Conservation (phyloP, 2,888 invertebrate species). For the Lasioglossum morio region DNA sequence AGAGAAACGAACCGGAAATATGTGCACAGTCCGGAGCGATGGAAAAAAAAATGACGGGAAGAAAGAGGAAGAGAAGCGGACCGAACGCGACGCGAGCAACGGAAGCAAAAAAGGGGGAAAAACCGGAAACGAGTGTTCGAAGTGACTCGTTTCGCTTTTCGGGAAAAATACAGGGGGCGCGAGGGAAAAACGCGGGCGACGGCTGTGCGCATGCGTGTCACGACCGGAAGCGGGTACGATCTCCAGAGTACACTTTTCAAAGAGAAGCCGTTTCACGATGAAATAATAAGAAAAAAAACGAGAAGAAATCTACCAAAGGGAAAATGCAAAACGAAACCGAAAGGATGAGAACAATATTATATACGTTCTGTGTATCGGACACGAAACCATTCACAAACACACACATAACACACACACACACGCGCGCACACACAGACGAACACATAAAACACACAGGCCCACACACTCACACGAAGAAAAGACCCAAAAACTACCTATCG, state of each 20-base stretch:
- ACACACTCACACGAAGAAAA: conserved; percentile 54
- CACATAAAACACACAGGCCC: conserved; percentile 24
- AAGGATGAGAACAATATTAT: conserved; percentile 51
- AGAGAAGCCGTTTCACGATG: conserved; percentile 53
- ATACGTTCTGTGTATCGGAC: conserved; percentile 60
- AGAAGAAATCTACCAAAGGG: conserved; percentile 32
- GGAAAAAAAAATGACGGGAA: not conserved
- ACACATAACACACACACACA: conserved; percentile 11
- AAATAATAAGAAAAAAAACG: conserved; percentile 1
- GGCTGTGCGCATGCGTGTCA: conserved; percentile 40
- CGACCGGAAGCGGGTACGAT: conserved; percentile 33
- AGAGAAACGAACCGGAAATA: conserved; percentile 12
- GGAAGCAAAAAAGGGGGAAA: not conserved
- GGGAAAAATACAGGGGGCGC: not conserved
- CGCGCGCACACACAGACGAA: conserved; percentile 30
- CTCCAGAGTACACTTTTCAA: conserved; percentile 45
- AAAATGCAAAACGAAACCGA: conserved; percentile 39
- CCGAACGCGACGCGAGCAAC: not conserved
- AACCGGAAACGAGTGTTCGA: not conserved
- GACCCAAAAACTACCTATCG: conserved; percentile 71
- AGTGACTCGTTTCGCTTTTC: conserved; percentile 14
- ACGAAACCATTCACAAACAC: conserved; percentile 41
- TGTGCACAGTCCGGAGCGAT: conserved; percentile 23
- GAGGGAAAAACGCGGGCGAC: not conserved
- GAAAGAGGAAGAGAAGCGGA: not conserved